Percentiles rank a stretch among this genome's conserved stretches.
Evolutionary conservation across 2,113 vertebrate species (phyloP).

Genomic region (Aleadryas rufinucha): DNA sequence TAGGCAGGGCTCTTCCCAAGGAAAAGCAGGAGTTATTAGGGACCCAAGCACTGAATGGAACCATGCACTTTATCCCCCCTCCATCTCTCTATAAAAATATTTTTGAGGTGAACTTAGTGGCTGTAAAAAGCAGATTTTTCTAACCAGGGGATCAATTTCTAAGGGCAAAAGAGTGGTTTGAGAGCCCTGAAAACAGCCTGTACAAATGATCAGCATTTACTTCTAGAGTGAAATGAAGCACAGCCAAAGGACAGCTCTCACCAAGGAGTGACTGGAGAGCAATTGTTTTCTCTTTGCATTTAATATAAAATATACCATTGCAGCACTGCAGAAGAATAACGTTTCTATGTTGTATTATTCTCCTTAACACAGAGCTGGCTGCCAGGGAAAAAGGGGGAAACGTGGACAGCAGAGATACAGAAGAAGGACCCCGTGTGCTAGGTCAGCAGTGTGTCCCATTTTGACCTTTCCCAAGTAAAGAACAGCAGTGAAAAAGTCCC

Average conservation of each 20-base stretch:
- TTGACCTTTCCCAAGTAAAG: neutral
- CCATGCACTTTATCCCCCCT: neutral
- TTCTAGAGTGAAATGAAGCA: neutral
- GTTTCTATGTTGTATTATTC: neutral
- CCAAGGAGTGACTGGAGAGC: neutral
- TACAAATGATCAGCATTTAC: neutral
- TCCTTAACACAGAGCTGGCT: neutral
- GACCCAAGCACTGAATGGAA: neutral
- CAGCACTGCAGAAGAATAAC: neutral
- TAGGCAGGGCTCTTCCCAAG: neutral
- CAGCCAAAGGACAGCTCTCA: neutral
- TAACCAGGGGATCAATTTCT: neutral
- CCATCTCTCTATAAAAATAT: neutral
- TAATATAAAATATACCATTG: neutral
- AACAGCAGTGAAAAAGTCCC: neutral
- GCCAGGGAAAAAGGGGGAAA: neutral
- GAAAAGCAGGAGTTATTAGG: neutral
- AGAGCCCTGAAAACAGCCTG: neutral
- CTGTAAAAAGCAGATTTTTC: slow-evolving; percentile 7
- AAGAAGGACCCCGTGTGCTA: neutral
- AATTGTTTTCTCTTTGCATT: neutral
- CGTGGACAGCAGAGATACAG: neutral
- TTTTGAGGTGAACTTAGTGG: neutral
- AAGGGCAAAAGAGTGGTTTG: neutral
- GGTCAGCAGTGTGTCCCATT: neutral